phyloP scores from a whole-genome alignment of 2,888 invertebrate genomes.

The Nomada fucata region DNA sequence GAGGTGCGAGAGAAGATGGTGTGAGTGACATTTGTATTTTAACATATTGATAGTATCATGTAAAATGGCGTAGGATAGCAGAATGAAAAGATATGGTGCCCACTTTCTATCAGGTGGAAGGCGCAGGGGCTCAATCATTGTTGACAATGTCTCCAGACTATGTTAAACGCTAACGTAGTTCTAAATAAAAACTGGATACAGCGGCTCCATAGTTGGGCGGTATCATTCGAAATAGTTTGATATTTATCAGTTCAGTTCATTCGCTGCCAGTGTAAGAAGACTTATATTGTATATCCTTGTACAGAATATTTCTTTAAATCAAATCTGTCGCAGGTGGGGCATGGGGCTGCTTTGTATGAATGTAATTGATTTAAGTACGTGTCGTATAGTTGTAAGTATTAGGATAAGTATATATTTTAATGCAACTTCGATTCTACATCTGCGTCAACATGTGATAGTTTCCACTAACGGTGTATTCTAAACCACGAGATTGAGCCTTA shows the following conservation, averaged over 20 bases:
- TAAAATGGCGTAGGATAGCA: constrained; percentile 83
- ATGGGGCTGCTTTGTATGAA: constrained; percentile 75
- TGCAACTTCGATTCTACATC: constrained; percentile 68
- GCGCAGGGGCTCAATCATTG: constrained; percentile 79
- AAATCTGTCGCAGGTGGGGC: constrained; percentile 72
- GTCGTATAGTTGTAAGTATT: constrained; percentile 75
- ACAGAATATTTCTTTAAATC: constrained; percentile 72
- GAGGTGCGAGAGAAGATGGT: constrained; percentile 77
- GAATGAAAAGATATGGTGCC: constrained; percentile 69
- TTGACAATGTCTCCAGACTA: constrained; percentile 74
- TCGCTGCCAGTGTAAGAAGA: constrained; percentile 75
- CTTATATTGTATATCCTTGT: constrained; percentile 74
- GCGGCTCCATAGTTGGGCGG: constrained; percentile 65
- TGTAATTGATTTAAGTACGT: constrained; percentile 70
- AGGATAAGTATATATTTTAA: constrained; percentile 72
- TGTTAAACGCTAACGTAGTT: constrained; percentile 66
- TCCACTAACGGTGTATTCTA: constrained; percentile 66
- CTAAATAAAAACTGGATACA: constrained; percentile 58
- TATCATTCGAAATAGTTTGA: constrained; percentile 64
- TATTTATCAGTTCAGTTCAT: constrained; percentile 78
- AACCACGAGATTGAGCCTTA: constrained; percentile 74
- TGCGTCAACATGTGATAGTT: constrained; percentile 71
- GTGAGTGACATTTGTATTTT: constrained; percentile 84
- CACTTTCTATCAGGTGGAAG: constrained; percentile 68
- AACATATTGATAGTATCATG: constrained; percentile 84